Percentiles rank a stretch among this genome's conserved stretches.
Conservation (phyloP, 2,888 invertebrate species). For the Meliscaeva auricollis region DNA sequence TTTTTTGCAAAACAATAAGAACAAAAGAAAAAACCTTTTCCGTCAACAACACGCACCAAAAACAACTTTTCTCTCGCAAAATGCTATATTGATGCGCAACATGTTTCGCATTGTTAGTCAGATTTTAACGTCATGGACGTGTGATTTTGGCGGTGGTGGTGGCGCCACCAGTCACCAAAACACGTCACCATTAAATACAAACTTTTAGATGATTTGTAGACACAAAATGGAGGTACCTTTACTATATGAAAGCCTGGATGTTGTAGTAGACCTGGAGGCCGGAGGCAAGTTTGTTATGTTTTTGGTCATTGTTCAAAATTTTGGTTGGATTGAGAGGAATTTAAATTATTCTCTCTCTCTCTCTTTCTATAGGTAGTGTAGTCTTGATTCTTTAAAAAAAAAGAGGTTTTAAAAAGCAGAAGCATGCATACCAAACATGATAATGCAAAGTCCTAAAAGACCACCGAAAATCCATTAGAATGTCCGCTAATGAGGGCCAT, state of each 20-base stretch:
- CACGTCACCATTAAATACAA: conserved; percentile 26
- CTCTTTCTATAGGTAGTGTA: not conserved
- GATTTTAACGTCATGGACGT: not conserved
- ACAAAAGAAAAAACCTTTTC: not conserved
- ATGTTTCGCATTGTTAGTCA: conserved; percentile 22
- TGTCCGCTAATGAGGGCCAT: conserved; percentile 74
- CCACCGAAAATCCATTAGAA: conserved; percentile 72
- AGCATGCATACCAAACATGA: conserved; percentile 25
- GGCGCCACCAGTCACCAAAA: conserved; percentile 20
- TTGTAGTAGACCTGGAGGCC: not conserved
- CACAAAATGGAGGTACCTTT: not conserved
- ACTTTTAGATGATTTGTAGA: conserved; percentile 28
- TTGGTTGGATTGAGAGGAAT: conserved; percentile 29
- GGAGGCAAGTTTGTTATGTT: not conserved
- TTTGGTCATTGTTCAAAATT: conserved; percentile 22
- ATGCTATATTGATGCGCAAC: conserved; percentile 18
- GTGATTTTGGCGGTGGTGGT: not conserved
- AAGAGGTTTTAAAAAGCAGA: conserved; percentile 28
- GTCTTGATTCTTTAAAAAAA: conserved; percentile 9
- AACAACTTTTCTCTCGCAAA: not conserved
- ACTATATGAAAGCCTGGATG: not conserved
- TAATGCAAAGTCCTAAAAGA: conserved; percentile 45
- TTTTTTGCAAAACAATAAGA: not conserved
- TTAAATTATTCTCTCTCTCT: conserved; percentile 59
- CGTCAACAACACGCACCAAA: not conserved